Base-by-base conservation (phyloP, 2,888 invertebrate species). In the Rhagium mordax region DNA sequence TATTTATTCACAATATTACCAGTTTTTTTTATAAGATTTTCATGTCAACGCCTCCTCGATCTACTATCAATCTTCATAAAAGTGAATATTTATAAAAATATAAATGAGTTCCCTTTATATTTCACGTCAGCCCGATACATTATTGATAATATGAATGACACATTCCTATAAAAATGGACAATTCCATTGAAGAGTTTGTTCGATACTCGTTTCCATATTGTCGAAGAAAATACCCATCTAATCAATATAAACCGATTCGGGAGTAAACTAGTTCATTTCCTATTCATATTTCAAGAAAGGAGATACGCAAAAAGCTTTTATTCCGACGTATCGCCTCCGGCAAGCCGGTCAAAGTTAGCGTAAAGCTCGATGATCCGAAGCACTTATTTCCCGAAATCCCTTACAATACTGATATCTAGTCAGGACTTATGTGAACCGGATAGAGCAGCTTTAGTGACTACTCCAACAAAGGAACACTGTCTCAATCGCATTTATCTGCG, bases 181-280 rank as follows among this genome's bases (percentile, higher is more conserved):
- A n/a, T 57, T 57, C 57, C 57, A 57, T 24, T n/a, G 57, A 57
- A 27, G 24, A 57, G 57, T 60, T 60, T 60, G 60, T 60, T 60
- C 60, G 41, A 41, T 60, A 60, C 60, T 16, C 18, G 27, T 60
- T 60, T 33, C 29, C 13, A 16, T 27, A 41, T 20, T 60, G 60
- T 16, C 41, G 60, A 60, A 16, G 60, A 16, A 29, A 41, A 49
- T 47, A 21, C 47, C 62, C 21, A 16, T 2, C 8, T 62, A 48
- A 65, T 59, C 65, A 57, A 65, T 71, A 24, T 29, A 51, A 61
- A 57, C 41, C 65, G 68, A 71, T 73, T 74, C 73, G 21, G 72
- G 61, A 66, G 71, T 71, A 62, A 75, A 74, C 75, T 73, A 74
- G 76, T 80, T 81, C 77, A 79, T 81, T 81, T 80, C 78, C 80